Conservation (phyloP, 1,140 invertebrate genomes). For the Manduca sexta region DNA sequence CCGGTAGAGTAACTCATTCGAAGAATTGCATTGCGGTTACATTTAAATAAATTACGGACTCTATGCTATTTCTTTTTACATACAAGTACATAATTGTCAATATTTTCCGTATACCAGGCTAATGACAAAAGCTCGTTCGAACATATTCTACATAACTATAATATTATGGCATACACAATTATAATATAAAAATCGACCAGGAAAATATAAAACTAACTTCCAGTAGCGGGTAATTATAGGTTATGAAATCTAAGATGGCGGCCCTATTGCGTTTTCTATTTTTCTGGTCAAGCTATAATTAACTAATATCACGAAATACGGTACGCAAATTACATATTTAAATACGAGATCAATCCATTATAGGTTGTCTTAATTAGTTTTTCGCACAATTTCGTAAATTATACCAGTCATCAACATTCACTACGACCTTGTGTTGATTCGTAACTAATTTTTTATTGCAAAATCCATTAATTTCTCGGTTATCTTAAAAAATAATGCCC, state of each 20-base stretch:
- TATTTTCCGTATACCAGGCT: constrained; percentile 58
- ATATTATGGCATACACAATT: constrained; percentile 40
- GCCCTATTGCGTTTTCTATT: neutral
- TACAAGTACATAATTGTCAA: constrained; percentile 29
- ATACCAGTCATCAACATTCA: neutral
- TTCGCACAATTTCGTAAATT: neutral
- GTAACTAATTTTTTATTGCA: no score
- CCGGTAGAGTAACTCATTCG: neutral
- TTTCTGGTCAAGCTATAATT: constrained; percentile 12
- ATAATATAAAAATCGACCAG: constrained; percentile 10
- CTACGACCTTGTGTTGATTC: no score
- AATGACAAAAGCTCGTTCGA: constrained; percentile 65
- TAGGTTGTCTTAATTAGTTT: neutral
- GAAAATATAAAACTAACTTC: constrained; percentile 1
- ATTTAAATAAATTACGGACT: constrained; percentile 27
- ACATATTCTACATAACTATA: constrained; percentile 51
- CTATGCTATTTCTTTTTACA: constrained; percentile 41
- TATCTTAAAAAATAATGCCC: no score
- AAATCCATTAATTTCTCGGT: no score
- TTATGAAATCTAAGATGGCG: neutral
- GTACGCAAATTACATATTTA: constrained; percentile 29
- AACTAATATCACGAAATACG: constrained; percentile 54
- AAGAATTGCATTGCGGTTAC: constrained; percentile 32
- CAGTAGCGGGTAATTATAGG: neutral
- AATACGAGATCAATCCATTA: constrained; percentile 20